Base-by-base conservation (phyloP, 2,113 vertebrate genomes). In the Zootoca vivipara region DNA sequence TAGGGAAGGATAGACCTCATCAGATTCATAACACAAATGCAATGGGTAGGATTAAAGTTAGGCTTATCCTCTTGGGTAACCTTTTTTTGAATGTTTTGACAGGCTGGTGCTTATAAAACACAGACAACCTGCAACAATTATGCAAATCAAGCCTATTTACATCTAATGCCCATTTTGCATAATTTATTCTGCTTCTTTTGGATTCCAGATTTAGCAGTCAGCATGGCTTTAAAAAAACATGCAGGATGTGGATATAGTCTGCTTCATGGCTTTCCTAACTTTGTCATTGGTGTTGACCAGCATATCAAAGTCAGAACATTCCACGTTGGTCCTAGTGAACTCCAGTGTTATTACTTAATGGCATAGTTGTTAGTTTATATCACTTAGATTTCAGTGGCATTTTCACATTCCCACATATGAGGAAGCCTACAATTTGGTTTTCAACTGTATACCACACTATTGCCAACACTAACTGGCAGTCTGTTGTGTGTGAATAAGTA, bases 11-110 rank as follows among this genome's bases (percentile, higher is more conserved):
- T 58, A 80, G 80, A 87, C 89, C 92, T 83, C 90, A 93, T 46
- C 93, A 89, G 94, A 90, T 91, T 80, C 95, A 88, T 83, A 91
- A 80, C 74, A 93, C 91, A 87, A 90, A 93, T 83, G 72, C 93
- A 85, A n/a, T 12, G 2, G 90, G 94, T 83, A 84, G 94, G 87
- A 89, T 62, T 52, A 88, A 92, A 91, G 82, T 91, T 93, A 92
- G 87, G 79, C 64, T 78, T 67, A 78, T 88, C 73, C 73, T 88
- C 58, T 42, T 83, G 87, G 78, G 83, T 83, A 70, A 83, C 30
- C 81, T 52, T 78, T 83, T 52, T 77, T 83, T 72, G 28, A 83
- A 77, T 67, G 38, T 30, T 88, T 5, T 88, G 62, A 38, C 58
- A 83, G 62, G 72, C 12, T 52, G 62, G 62, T 56, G 62, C 62